Evolutionary conservation across 2,797 vertebrate genomes (phyloP), one percentile per base, ranked within the genome.

Genomic region (Heterohyrax brucei): DNA sequence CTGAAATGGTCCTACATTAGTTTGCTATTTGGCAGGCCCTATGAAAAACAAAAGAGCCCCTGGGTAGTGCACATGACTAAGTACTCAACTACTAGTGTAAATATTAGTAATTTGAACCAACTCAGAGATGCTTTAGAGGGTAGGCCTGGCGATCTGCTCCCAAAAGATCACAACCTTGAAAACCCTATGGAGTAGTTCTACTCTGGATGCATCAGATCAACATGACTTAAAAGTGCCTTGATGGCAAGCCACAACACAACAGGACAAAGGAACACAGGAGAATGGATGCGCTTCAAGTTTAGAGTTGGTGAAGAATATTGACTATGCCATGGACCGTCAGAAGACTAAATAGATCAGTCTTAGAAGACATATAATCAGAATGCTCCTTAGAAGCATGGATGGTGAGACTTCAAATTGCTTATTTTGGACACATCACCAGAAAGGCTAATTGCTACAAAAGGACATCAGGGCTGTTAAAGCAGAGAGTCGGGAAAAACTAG

Each of bases 1-100:
- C 61, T 85, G 24, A 5, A 87, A 24, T 14, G 4, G 62, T 26
- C 44, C 80, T 94, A 5, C 26, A 59, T 84, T 87, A 53, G 6
- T 95, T 92, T 87, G 61, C 53, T 78, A 10, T 80, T 53, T 77
- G 66, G 85, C 18, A 94, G 30, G 13, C 68, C 50, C 14, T 87
- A 61, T 56, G 53, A 56, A 56, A 56, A 56, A 56, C 12, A 14
- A 14, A 56, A 14, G 53, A 56, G 53, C 16, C 53, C 53, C 53
- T 56, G 53, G 53, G 53, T 56, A 14, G 53, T 56, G 12, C 53
- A 56, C 12, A 56, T 56, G 53, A 14, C 16, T 56, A 56, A 56
- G 53, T 13, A 14, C 53, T 56, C 53, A 56, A 56, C 53, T 56
- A 14, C 53, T 56, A 56, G 53, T 56, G 12, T 10, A 14, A 56